These are phyloP conservation scores for Heliconius eleuchia DNA, from an alignment of 1,140 invertebrate species.

Conservation along the genomic window DNA sequence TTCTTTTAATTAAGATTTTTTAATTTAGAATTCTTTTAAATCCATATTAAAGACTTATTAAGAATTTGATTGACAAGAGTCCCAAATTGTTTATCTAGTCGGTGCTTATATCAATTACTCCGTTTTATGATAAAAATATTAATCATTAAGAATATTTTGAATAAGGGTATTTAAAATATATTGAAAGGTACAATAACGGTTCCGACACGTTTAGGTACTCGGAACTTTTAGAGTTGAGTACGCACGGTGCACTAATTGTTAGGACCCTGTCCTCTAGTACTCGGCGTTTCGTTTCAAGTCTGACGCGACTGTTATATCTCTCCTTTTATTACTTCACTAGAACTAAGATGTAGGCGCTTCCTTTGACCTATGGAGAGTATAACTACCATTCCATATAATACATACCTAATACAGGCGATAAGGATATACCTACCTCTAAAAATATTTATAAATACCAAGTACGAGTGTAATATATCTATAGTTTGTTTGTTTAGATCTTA, in stretches of 20 bases:
- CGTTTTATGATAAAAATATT: background rate
- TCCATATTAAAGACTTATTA: slow-evolving; percentile 27
- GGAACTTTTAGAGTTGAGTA: slow-evolving; percentile 26
- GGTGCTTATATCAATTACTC: background rate
- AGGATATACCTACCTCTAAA: too few species aligned
- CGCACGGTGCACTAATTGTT: slow-evolving; percentile 31
- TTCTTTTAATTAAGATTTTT: slow-evolving; percentile 37
- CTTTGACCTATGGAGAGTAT: slow-evolving; percentile 23
- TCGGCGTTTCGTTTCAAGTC: slow-evolving; percentile 30
- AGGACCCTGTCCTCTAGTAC: slow-evolving; percentile 25
- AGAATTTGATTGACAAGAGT: slow-evolving; percentile 25
- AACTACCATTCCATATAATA: background rate
- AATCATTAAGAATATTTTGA: background rate
- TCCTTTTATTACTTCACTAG: slow-evolving; percentile 28
- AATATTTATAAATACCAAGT: too few species aligned
- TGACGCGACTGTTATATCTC: slow-evolving; percentile 28
- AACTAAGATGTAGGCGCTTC: slow-evolving; percentile 13
- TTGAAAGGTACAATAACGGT: slow-evolving; percentile 13
- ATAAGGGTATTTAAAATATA: background rate
- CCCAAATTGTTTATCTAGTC: slow-evolving; percentile 15
- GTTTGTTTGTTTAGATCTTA: too few species aligned
- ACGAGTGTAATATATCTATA: too few species aligned
- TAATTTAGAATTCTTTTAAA: slow-evolving; percentile 30
- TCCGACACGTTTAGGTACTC: slow-evolving; percentile 23
- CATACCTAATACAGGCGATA: background rate